A percentile compares a stretch with the other conserved stretches of the same genome.
These are phyloP conservation scores for Struthio camelus DNA, from an alignment of 2,113 vertebrate species.

Conservation along the genomic window DNA sequence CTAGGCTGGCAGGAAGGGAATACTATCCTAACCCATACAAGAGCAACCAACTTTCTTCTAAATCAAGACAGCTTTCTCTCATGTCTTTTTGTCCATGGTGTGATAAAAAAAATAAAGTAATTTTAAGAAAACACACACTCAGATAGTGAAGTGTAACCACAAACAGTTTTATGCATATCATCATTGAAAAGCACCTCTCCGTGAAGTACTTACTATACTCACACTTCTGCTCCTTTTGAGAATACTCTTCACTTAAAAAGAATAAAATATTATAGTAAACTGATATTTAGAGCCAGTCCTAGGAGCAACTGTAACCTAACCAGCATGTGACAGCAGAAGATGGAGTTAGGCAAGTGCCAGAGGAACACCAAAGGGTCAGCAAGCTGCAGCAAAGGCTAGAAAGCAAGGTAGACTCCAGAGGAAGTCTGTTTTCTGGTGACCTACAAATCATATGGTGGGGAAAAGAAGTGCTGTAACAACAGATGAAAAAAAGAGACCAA, in stretches of 20 bases:
- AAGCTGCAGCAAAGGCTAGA: not conserved
- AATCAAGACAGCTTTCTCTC: not conserved
- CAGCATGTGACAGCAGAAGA: no score
- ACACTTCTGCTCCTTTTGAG: not conserved
- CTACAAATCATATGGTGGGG: not conserved
- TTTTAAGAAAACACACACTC: not conserved
- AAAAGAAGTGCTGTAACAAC: not conserved
- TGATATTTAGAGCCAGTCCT: not conserved
- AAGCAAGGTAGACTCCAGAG: not conserved
- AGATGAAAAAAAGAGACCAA: not conserved
- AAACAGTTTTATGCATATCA: fast-evolving
- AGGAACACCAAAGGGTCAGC: not conserved
- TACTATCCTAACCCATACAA: no score
- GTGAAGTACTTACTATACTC: fast-evolving
- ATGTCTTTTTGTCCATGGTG: not conserved
- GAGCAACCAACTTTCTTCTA: not conserved
- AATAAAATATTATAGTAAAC: not conserved
- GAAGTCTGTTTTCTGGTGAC: no score
- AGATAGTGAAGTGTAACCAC: fast-evolving
- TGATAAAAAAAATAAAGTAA: not conserved
- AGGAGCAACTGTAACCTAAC: not conserved
- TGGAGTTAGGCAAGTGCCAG: not conserved
- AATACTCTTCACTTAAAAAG: not conserved
- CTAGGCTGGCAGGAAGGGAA: not conserved
- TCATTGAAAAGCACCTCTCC: not conserved